Percentiles rank a stretch among this genome's conserved stretches.
Evolutionary conservation across 2,113 vertebrate genomes (phyloP).

Genomic region (Mesembrinibis cayennensis): DNA sequence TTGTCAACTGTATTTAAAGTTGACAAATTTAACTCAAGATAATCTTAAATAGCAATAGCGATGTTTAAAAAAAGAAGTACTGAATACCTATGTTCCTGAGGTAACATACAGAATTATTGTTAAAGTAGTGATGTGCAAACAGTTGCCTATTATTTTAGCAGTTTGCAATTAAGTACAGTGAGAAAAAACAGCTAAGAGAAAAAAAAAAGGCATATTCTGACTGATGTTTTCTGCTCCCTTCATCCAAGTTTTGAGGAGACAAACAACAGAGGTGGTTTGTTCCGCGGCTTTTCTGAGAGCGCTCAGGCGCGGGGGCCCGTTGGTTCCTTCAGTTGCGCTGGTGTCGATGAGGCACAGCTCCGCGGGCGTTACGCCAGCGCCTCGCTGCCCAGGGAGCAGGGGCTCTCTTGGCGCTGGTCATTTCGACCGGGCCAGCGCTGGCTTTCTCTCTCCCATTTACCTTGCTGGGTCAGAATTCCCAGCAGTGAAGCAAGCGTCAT

Average conservation of each 20-base stretch:
- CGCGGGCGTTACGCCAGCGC: accelerated
- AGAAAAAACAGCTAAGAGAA: not conserved
- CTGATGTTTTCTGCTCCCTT: not conserved
- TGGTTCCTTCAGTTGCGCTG: not conserved
- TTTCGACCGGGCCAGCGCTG: not conserved
- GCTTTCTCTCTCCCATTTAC: not conserved
- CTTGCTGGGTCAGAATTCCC: not conserved
- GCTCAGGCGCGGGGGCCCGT: not conserved
- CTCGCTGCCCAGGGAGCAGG: not conserved
- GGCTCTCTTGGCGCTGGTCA: not conserved
- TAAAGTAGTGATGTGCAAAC: not conserved
- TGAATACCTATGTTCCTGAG: not conserved
- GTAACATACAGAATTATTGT: not conserved
- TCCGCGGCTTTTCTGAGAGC: not conserved
- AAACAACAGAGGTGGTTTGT: not conserved
- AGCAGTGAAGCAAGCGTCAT: not conserved
- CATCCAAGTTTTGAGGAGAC: not conserved
- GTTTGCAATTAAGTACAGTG: not conserved
- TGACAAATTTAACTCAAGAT: not conserved
- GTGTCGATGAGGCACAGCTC: not conserved
- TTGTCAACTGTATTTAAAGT: not conserved
- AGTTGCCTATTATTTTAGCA: not conserved
- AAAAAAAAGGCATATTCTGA: not conserved
- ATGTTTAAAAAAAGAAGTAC: not conserved
- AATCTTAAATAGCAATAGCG: not conserved